Base-by-base conservation (phyloP, 2,113 vertebrate genomes). In the Channa argus region DNA sequence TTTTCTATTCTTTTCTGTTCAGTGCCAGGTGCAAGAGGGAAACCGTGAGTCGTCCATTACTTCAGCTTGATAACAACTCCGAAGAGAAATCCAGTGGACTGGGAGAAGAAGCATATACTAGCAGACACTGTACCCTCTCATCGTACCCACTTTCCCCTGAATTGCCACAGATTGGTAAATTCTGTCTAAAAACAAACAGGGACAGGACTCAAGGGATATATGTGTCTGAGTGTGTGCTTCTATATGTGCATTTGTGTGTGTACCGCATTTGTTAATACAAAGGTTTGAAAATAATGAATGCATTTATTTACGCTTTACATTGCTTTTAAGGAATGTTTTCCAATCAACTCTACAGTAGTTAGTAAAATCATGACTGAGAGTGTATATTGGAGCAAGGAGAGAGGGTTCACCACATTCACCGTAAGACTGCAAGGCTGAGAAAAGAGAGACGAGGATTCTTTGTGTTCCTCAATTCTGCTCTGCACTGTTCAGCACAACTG, bases 131-230 rank as follows among this genome's bases (percentile, higher is more conserved):
- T 41, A 78, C 33, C 70, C 68, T 75, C 74, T 63, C 34, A 24
- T 74, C 59, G 53, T 73, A 82, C 80, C 67, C 83, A 66, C 60
- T 77, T 74, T 85, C 79, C 47, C 82, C 83, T 81, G 78, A 85
- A 91, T 84, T 43, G 15, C 59, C 15, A 38, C 71, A 83, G 61
- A 66, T 82, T 59, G 56, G 67, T 51, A 79, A 80, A 59, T 10
- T 73, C 80, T 75, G 74, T 75, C 77, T 69, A 63, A 93, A 91
- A 92, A 90, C 80, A 80, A 83, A 88, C 83, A 91, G 88, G 85
- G 89, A 82, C 84, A 86, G 74, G 76, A 79, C 89, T 89, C 86
- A 0, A 33, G 80, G 88, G 89, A 89, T 75, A 83, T 65, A 79
- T 46, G 59, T 58, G 71, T 80, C 74, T 80, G 72, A 81, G 24